A percentile compares a stretch with the other conserved stretches of the same genome.
These are phyloP conservation scores for Amphiura filiformis DNA, from an alignment of 35 echinoderm and acorn worm species.

Conservation along the genomic window DNA sequence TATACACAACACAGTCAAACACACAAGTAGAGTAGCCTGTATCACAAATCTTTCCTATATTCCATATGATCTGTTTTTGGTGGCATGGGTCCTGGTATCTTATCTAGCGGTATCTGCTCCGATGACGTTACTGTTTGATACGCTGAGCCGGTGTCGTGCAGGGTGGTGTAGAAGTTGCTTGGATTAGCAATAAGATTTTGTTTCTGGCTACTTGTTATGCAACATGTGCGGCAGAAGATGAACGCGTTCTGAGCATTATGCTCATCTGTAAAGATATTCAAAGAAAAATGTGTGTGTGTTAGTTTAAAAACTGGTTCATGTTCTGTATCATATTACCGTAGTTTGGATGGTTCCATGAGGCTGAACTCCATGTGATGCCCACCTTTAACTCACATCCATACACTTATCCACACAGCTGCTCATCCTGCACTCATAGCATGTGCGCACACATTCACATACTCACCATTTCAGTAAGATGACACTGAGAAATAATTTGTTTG, in stretches of 20 bases:
- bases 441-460: too few relatives aligned
- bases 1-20: too few relatives aligned
- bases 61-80: background rate
- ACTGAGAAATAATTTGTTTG: too few relatives aligned
- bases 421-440: too few relatives aligned
- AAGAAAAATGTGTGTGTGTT: background rate
- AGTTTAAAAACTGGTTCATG: background rate
- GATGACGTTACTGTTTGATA: conserved; percentile 45
- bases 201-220: conserved; percentile 32
- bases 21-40: background rate
- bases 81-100: conserved; percentile 11
- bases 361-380: too few relatives aligned
- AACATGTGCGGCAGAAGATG: conserved; percentile 50
- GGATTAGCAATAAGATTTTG: conserved; percentile 21
- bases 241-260: conserved; percentile 41
- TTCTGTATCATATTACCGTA: too few relatives aligned
- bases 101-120: conserved; percentile 64
- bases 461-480: too few relatives aligned
- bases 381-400: too few relatives aligned
- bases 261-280: conserved; percentile 14
- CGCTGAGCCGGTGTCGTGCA: conserved; percentile 48
- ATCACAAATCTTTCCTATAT: background rate
- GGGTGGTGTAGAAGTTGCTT: conserved; percentile 63
- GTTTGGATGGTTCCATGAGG: too few relatives aligned
- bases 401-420: too few relatives aligned